Conservation (phyloP, 2,113 vertebrate species). For the Gavialis gangeticus region DNA sequence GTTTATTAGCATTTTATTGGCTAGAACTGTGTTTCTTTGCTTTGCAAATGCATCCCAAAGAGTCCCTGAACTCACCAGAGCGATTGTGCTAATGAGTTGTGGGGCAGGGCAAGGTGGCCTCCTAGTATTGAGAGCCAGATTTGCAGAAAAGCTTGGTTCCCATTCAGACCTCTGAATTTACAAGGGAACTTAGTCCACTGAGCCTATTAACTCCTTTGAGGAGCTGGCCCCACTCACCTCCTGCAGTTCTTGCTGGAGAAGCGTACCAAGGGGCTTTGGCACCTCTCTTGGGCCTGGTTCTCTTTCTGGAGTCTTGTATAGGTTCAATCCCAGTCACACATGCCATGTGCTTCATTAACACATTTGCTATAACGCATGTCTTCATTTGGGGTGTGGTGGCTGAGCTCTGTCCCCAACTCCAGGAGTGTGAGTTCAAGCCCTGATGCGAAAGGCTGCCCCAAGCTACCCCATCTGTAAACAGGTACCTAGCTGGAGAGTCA, state of each 20-base stretch:
- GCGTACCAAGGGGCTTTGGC: background rate
- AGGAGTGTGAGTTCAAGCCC: no score
- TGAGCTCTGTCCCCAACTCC: no score
- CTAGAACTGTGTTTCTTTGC: background rate
- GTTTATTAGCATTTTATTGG: background rate
- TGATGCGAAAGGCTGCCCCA: no score
- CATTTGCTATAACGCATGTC: background rate
- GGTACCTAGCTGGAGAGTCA: no score
- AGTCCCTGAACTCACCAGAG: accelerated
- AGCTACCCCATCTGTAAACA: no score
- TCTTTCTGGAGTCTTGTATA: accelerated
- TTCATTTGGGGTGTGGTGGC: no score
- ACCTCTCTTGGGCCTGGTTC: no score
- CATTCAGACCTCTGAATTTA: background rate
- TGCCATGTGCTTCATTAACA: background rate
- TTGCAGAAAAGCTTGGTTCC: background rate
- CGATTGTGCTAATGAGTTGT: background rate
- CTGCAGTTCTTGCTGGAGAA: background rate
- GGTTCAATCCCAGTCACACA: background rate
- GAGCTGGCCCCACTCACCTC: background rate
- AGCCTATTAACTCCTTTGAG: accelerated
- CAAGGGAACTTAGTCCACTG: background rate
- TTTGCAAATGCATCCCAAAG: background rate
- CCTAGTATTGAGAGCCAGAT: background rate
- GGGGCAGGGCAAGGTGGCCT: background rate